Evolutionary conservation across 1,140 invertebrate species (phyloP), one percentile per base, ranked within the genome.

Genomic region (Colletes gigas): DNA sequence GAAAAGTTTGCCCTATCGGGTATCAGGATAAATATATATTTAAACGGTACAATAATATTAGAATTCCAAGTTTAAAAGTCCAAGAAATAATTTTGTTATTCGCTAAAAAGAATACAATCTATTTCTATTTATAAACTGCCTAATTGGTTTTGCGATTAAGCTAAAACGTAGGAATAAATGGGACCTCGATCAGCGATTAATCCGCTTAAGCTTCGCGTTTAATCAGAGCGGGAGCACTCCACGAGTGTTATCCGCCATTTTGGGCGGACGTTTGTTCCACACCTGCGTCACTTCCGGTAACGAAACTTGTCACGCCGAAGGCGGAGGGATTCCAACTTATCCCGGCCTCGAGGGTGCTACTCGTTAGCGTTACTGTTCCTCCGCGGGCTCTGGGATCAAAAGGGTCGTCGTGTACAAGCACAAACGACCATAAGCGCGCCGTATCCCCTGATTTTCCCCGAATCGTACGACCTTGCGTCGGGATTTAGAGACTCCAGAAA

Each of bases 351-450:
- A 84, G 83, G 74, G 44, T 39, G 74, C 73, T 74, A 82, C 83
- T 84, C 83, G 83, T 84, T 82, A 84, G 83, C 79, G 60, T 69
- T 50, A 82, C 83, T 84, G 82, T 84, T 82, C n/a, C 78, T 60
- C 63, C 1, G 63, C 7, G 47, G 50, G 30, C 15, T 15, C 54
- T 1, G 30, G 54, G 21, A 75, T 75, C 63, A 59, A 50, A 72
- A 52, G 68, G 15, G 39, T 12, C 14, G 63, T 47, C 63, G 44
- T 19, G 63, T 19, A 30, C 47, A 1, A 4, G 39, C 21, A 41
- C 10, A n/a, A 39, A n/a, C 52, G 39, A 59, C 66, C 65, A 66
- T 66, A 55, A 75, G 60, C 57, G 52, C 44, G 9, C n/a, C 41
- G 15, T 12, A 19, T 12, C 39, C 44, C 55, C 17, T 21, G 30